These are phyloP conservation scores for Phaethornis superciliosus DNA, from an alignment of 2,113 vertebrate species.

Conservation along the genomic window DNA sequence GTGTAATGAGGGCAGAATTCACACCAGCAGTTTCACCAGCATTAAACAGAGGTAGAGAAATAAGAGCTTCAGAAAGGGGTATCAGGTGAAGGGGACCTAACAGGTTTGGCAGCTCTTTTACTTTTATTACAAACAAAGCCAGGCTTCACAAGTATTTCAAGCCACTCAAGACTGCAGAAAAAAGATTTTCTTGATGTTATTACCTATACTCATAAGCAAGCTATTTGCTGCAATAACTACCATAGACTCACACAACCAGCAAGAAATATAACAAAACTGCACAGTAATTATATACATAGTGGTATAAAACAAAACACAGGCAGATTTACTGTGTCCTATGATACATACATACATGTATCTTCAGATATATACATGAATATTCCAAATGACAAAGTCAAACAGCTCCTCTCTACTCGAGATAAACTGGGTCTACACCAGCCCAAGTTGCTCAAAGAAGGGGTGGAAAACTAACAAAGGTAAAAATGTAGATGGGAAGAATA, in stretches of 20 bases:
- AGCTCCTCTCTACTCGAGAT: neutral
- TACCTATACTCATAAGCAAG: neutral
- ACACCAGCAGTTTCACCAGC: neutral
- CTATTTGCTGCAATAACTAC: neutral
- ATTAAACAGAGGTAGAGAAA: neutral
- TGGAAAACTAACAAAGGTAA: neutral
- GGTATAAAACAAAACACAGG: neutral
- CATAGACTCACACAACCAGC: neutral
- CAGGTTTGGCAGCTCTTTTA: neutral
- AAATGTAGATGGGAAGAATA: neutral
- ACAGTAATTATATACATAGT: neutral
- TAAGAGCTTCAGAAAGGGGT: neutral
- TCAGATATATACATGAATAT: neutral
- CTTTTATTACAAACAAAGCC: neutral
- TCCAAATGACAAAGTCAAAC: neutral
- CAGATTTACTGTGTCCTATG: neutral
- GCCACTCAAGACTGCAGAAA: neutral
- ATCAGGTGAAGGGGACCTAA: neutral
- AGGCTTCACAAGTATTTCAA: neutral
- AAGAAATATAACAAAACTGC: neutral
- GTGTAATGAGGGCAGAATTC: neutral
- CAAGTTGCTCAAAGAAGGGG: neutral
- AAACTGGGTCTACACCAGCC: neutral
- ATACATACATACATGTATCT: neutral
- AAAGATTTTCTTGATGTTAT: neutral